Base-by-base conservation (phyloP, 2,888 invertebrate species). In the Oscheius myriophilus region DNA sequence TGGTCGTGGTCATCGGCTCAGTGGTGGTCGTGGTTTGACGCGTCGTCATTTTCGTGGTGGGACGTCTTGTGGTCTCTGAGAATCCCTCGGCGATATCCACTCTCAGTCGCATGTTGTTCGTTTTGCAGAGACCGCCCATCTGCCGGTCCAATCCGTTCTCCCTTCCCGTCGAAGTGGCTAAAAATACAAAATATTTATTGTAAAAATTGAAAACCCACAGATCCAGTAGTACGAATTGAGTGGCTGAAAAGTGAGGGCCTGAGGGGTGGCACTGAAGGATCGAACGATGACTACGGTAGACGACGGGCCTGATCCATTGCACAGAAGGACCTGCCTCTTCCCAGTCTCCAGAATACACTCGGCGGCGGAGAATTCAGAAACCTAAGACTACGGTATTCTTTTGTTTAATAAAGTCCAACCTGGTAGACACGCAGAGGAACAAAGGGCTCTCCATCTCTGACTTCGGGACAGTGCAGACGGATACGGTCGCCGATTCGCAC, bases 311-410 rank as follows among this genome's bases (percentile, higher is more conserved):
- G 54, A 18, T 18, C 58, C 58, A n/a, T 61, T 46, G 33, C 66
- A 66, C 41, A 66, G 18, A 18, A 58, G 26, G 12, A 66, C 66
- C 41, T 66, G 66, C 26, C 45, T 45, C 43, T 25, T 49, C 16
- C 49, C 51, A 39, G 66, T 57, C 26, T 66, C 66, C 39, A 66
- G 33, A 26, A 58, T 66, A 26, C 61, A 61, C 25, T 61, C 61
- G 9, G 46, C 46, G 26, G 46, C 46, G n/a, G 61, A 61, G n/a
- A 61, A 49, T 26, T 61, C 61, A 1, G 61, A 61, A 14, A 61
- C 61, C 61, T 61, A 26, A 49, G 49, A 14, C 33, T 25, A 55
- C 16, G 25, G 12, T n/a, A 57, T 14, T 4, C 42, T 42, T 21
- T 0, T 2, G 16, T 42, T 41, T 18, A 11, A 9, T 1, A 16